Base-by-base conservation (phyloP, 2,113 vertebrate genomes). In the Prietella phreatophila region DNA sequence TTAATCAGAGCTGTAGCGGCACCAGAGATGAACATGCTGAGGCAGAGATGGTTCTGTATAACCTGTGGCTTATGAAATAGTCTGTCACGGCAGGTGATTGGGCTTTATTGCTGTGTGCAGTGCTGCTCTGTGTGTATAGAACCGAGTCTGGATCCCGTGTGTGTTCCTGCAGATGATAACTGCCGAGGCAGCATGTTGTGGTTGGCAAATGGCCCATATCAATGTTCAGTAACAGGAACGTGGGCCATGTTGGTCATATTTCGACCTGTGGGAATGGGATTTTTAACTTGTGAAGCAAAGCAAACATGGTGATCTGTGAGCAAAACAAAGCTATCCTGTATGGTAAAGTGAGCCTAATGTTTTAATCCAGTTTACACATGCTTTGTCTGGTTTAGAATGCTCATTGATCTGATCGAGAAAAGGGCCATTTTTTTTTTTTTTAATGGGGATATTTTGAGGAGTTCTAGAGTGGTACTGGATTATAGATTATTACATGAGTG, bases 61-160 rank as follows among this genome's bases (percentile, higher is more conserved):
- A 61, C 33, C 71, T 78, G 50, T 78, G 53, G 71, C 71, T 85
- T 85, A 85, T 76, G 56, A 78, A 85, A 78, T 78, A 61, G 71
- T 65, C 84, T 85, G 84, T 78, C 55, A 27, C 50, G 17, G 83
- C 30, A 33, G 67, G 67, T 39, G 69, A 58, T 25, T 39, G 30
- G 67, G 69, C 22, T 65, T 85, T 61, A 76, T 85, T 47, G 50
- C 58, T n/a, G 71, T 78, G 56, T 76, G 84, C 73, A 3, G 71
- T 13, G 84, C 56, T 50, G 69, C 39, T 61, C 55, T 76, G 71
- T 50, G 56, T 19, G 17, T 56, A 50, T 47, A 76, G 47, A 61
- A 85, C 25, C 15, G 73, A 67, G 60, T 39, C 65, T 13, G 42
- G n/a, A 84, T 83, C 39, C 36, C 20, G 4, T 5, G 15, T 67